Conservation (phyloP, 2,113 vertebrate genomes). For the Anolis sagrei region DNA sequence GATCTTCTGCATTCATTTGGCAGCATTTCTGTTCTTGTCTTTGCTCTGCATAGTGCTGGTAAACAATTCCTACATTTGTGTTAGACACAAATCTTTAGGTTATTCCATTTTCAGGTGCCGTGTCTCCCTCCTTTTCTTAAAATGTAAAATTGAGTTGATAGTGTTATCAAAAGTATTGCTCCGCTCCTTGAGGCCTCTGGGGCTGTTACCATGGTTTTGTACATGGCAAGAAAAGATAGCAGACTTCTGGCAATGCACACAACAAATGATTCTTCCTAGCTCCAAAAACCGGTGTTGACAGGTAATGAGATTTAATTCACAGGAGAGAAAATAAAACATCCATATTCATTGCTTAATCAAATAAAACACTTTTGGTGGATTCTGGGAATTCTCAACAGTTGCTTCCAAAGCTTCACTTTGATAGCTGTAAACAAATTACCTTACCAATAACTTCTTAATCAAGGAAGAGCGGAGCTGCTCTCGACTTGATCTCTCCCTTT, state of each 20-base stretch:
- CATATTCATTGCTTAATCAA: conserved; percentile 83
- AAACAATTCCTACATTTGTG: neutral
- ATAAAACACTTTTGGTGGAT: conserved; percentile 76
- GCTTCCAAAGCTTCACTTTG: conserved; percentile 74
- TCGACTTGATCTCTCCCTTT: conserved; percentile 81
- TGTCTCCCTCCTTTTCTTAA: conserved; percentile 36
- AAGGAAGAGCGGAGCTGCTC: conserved; percentile 73
- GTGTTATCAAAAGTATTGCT: conserved; percentile 62
- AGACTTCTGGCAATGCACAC: conserved; percentile 63
- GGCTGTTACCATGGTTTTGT: conserved; percentile 51
- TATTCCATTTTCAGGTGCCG: conserved; percentile 45
- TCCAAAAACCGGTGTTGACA: conserved; percentile 71
- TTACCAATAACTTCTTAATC: conserved; percentile 82
- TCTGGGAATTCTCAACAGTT: conserved; percentile 76
- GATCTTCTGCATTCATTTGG: neutral
- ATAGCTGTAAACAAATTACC: conserved; percentile 84
- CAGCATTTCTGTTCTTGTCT: neutral
- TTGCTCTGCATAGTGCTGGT: neutral
- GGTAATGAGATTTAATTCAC: conserved; percentile 80
- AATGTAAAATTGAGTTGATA: conserved; percentile 60
- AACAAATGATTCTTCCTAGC: conserved; percentile 57
- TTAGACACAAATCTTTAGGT: neutral
- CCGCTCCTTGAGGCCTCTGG: conserved; percentile 56
- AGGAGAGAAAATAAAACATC: conserved; percentile 67
- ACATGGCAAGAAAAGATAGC: conserved; percentile 51